Base-by-base conservation (phyloP, 1,140 invertebrate species). In the Ceratina australensis region DNA sequence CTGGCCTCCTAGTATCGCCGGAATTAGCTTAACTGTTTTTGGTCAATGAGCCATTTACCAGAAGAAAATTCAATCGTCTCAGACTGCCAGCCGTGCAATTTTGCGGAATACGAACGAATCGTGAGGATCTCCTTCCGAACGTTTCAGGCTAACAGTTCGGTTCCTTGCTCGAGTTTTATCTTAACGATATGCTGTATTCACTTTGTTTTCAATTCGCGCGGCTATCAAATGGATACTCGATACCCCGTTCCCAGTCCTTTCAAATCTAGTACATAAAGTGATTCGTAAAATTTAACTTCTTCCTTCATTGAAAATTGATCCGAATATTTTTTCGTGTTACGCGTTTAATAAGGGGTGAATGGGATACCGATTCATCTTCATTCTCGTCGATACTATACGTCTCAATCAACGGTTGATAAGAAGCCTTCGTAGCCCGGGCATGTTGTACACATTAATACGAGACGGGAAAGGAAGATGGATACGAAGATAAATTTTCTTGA, bases 1-100 rank as follows among this genome's bases (percentile, higher is more conserved):
- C 8, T 33, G 47, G 42, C 52, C 47, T 47, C 69, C 42, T n/a
- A 54, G 59, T 82, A 68, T 66, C 73, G 33, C 63, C 5, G 59
- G 68, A 83, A 84, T 84, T 84, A 84, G 77, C 82, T 83, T 84
- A 84, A 84, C 83, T 83, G 82, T 84, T 84, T 84, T 78, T 77
- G 64, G 52, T 72, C 81, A 72, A 66, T 63, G 59, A 64, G 60
- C 81, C 72, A 84, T 84, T 42, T 80, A 83, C 63, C 47, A 52
- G 81, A 80, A 71, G 73, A 78, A 79, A 79, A 84, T 83, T 78
- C 83, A 84, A 84, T 84, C 79, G 77, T 79, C 75, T 71, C 63
- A 52, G 26, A 24, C n/a, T 5, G 20, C 42, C 13, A 3, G 52
- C 52, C 52, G 52, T 15, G 15, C n/a, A 16, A 54, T 54, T 16